A percentile compares a stretch with the other conserved stretches of the same genome.
These are phyloP conservation scores for Theristus sp. DNA, from an alignment of 2,888 invertebrate species.

Conservation along the genomic window DNA sequence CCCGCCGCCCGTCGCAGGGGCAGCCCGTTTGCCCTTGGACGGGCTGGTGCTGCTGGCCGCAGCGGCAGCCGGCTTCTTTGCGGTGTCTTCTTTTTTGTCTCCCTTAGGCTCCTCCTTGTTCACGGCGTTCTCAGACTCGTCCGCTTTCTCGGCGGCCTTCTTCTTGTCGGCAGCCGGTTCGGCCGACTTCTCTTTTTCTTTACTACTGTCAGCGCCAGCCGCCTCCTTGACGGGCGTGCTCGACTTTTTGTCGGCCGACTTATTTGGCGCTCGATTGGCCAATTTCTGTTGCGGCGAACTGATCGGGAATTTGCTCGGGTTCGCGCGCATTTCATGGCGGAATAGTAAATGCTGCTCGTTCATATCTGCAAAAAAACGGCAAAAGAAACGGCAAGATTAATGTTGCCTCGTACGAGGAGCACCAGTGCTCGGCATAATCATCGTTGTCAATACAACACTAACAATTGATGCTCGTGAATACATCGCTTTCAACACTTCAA, in stretches of 20 bases:
- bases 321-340: not conserved
- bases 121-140: not conserved
- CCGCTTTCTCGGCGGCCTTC: not conserved
- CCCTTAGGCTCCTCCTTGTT: not conserved
- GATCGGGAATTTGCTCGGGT: not conserved
- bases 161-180: not conserved
- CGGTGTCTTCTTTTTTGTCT: not conserved
- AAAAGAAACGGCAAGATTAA: too few relatives aligned
- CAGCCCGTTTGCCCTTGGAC: not conserved
- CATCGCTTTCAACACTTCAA: too few relatives aligned
- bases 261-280: too few relatives aligned
- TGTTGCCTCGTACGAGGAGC: too few relatives aligned
- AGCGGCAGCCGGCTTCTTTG: not conserved
- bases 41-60: not conserved
- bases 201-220: not conserved
- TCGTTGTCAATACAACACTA: too few relatives aligned
- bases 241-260: too few relatives aligned
- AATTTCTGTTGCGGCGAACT: too few relatives aligned
- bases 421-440: too few relatives aligned
- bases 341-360: not conserved
- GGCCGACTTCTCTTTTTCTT: not conserved
- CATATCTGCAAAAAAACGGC: not conserved
- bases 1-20: not conserved
- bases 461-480: too few relatives aligned
- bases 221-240: not conserved